Percentiles rank a stretch among this genome's conserved stretches.
Evolutionary conservation across 2,888 invertebrate genomes (phyloP).

Genomic region (Drosophila vallismaia): DNA sequence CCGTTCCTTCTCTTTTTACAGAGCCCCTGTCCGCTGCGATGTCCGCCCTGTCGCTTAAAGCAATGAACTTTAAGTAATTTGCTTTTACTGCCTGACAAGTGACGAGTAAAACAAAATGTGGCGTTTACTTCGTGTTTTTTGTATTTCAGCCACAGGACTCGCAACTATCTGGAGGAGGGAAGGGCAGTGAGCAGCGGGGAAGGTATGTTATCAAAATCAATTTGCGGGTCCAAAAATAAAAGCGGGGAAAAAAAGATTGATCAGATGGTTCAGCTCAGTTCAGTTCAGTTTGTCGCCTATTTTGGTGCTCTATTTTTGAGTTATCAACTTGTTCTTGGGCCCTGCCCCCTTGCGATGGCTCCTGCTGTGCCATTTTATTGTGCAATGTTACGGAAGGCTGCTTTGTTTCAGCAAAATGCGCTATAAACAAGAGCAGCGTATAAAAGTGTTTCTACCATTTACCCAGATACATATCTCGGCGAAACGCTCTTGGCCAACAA

Average conservation of each 20-base stretch:
- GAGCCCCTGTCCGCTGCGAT: slow-evolving; percentile 1
- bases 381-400: slow-evolving; percentile 78
- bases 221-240: slow-evolving; percentile 46
- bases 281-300: slow-evolving; percentile 58
- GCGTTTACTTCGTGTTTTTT: slow-evolving; percentile 43
- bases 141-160: slow-evolving; percentile 26
- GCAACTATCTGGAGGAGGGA: background rate
- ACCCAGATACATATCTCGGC: slow-evolving; percentile 30
- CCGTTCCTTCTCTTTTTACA: background rate
- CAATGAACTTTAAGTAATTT: slow-evolving; percentile 80
- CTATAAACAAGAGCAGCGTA: slow-evolving; percentile 64
- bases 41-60: slow-evolving; percentile 65
- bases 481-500: slow-evolving; percentile 1
- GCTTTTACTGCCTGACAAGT: slow-evolving; percentile 76
- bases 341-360: slow-evolving; percentile 12
- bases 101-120: slow-evolving; percentile 62
- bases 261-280: slow-evolving; percentile 1
- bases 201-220: slow-evolving; percentile 68
- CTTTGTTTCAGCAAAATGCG: slow-evolving; percentile 71
- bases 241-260: background rate
- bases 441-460: slow-evolving; percentile 43
- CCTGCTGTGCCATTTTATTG: slow-evolving; percentile 60
- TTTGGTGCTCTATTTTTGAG: slow-evolving; percentile 75
- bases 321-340: slow-evolving; percentile 34
- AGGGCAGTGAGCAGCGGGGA: background rate